Evolutionary conservation across 2,113 vertebrate species (phyloP).

Genomic region (Cyrtonyx montezumae): DNA sequence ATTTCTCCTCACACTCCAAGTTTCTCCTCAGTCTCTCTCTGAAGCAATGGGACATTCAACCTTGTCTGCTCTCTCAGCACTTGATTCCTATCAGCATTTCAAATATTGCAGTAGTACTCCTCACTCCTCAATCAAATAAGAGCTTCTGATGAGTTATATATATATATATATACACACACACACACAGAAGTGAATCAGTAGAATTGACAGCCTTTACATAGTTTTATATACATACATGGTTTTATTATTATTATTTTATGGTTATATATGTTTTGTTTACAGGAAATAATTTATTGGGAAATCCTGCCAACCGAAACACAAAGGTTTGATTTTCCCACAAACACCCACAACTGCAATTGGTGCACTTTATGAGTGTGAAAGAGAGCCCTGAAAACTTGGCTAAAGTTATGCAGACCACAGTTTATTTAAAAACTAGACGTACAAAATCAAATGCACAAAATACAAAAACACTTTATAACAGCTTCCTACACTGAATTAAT

Average conservation of each 20-base stretch:
- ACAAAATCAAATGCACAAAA: neutral
- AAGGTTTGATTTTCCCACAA: neutral
- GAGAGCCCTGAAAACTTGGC: neutral
- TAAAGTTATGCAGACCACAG: neutral
- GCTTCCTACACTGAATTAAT: neutral
- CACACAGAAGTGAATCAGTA: neutral
- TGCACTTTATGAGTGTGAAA: neutral
- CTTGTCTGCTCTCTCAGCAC: neutral
- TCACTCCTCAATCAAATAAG: neutral
- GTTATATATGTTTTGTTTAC: neutral
- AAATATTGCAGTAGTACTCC: neutral
- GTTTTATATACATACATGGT: neutral
- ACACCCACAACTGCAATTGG: neutral
- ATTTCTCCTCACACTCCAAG: neutral
- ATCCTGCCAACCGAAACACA: neutral
- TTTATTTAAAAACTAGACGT: conserved; percentile 26
- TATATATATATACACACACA: neutral
- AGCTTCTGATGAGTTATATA: neutral
- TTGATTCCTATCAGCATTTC: neutral
- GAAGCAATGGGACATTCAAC: accelerated
- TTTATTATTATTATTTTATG: neutral
- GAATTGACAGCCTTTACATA: neutral
- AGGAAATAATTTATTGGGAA: neutral
- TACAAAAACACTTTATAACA: neutral
- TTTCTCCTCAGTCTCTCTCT: neutral